Base-by-base conservation (phyloP, 2,797 vertebrate species). In the Sebastes diploproa region DNA sequence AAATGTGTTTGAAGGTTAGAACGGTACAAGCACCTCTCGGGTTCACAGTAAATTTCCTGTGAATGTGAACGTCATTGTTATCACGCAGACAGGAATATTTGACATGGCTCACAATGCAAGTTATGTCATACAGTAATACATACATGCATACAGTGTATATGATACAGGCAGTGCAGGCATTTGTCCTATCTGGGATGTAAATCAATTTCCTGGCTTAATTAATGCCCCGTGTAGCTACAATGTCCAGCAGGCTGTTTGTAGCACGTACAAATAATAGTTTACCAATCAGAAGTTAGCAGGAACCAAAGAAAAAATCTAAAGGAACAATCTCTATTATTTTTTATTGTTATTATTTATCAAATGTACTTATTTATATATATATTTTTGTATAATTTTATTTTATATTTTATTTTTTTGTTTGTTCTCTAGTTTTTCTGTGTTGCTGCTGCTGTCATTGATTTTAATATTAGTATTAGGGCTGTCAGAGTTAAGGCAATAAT, bases 1-100 rank as follows among this genome's bases (percentile, higher is more conserved):
- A 69, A 69, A 73, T 64, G 29, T 55, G 34, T 46, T 79, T 42
- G 25, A 55, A 78, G 72, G 74, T 86, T 67, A 63, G 50, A 76
- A 18, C 56, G 58, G 54, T 10, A 34, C 22, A 64, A 20, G 46
- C 25, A 14, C 30, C 20, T 64, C 34, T n/a, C 16, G 7, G 62
- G 73, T 18, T 69, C 60, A 59, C 72, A 38, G 30, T 18, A 2
- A 23, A 46, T 13, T 13, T 30, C n/a, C 34, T 56, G 27, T 50
- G n/a, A 38, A 32, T 30, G 46, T 50, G 42, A 50, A 3, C 18
- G 7, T 23, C 30, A 20, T 7, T 54, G 27, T 70, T 30, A 23
- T 42, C 18, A 6, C 8, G 36, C 22, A 29, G 58, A 11, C 52
- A 38, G 54, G 36, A 70, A 38, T 6, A 42, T 50, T 54, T n/a